phyloP scores from a whole-genome alignment of 2,888 invertebrate species.

The Ophioninae sp. region DNA sequence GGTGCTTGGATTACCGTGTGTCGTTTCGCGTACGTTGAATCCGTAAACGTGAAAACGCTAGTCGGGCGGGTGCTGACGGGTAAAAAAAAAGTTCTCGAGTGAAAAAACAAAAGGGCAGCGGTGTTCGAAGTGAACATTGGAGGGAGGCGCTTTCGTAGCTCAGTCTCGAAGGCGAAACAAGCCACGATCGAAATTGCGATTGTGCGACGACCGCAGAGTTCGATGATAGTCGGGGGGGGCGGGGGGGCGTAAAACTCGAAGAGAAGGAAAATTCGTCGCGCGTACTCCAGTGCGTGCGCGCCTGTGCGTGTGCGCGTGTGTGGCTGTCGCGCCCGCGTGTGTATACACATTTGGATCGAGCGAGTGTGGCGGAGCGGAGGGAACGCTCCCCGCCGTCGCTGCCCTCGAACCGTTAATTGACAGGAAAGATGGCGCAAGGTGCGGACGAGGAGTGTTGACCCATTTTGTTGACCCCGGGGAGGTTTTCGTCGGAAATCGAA shows the following conservation, averaged over 20 bases:
- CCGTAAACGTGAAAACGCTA: not conserved
- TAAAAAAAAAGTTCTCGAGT: not conserved
- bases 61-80: not conserved
- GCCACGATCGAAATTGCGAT: constrained; percentile 3
- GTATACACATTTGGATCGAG: constrained; percentile 25
- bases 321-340: constrained; percentile 30
- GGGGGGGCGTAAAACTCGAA: not conserved
- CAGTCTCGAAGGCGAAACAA: not conserved
- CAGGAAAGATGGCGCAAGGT: constrained; percentile 80
- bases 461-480: constrained; percentile 72
- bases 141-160: not conserved
- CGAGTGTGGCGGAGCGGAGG: constrained; percentile 20
- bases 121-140: not conserved
- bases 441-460: constrained; percentile 81
- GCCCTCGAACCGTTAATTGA: constrained; percentile 66
- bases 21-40: not conserved
- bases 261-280: constrained; percentile 30
- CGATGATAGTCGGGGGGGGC: constrained; percentile 5
- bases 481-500: constrained; percentile 67
- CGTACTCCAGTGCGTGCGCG: constrained; percentile 16
- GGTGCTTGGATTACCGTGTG: constrained; percentile 55
- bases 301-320: constrained; percentile 7
- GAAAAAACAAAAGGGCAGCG: not conserved
- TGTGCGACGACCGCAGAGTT: not conserved
- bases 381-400: constrained; percentile 1